Evolutionary conservation across 2,797 vertebrate species (phyloP).

Genomic region (Anisognathus igniventris): DNA sequence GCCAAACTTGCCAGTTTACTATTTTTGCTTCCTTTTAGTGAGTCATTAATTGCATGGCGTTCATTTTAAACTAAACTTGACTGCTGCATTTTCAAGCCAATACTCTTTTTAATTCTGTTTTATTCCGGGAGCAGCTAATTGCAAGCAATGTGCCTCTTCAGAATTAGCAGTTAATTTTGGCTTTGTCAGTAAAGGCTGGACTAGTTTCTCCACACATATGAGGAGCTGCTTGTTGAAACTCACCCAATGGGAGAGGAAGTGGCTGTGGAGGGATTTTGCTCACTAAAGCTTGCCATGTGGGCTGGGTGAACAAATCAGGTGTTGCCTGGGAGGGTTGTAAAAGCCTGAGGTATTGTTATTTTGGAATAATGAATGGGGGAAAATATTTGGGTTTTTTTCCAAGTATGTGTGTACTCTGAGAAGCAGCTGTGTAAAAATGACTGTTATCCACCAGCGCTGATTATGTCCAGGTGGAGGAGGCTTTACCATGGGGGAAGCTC

Average conservation of each 20-base stretch:
- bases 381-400: not conserved
- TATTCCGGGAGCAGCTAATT: conserved; percentile 36
- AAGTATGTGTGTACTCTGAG: not conserved
- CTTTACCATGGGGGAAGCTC: rapidly evolving
- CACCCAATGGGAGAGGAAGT: not conserved
- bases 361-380: not conserved
- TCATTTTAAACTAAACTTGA: conserved; percentile 67
- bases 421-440: not conserved
- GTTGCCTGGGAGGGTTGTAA: not conserved
- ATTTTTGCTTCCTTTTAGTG: conserved; percentile 67
- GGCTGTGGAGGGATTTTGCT: not conserved
- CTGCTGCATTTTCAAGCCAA: conserved; percentile 62
- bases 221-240: conserved; percentile 8
- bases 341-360: not conserved
- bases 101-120: conserved; percentile 38
- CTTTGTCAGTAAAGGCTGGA: conserved; percentile 20
- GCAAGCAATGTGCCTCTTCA: conserved; percentile 11
- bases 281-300: not conserved
- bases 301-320: not conserved
- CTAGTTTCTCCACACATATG: not conserved
- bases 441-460: not conserved
- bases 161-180: conserved; percentile 22
- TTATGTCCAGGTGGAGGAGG: not conserved
- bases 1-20: conserved; percentile 69
- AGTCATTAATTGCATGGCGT: conserved; percentile 78